Evolutionary conservation across 2,888 invertebrate genomes (phyloP).

Genomic region (Lasioglossum lativentre): DNA sequence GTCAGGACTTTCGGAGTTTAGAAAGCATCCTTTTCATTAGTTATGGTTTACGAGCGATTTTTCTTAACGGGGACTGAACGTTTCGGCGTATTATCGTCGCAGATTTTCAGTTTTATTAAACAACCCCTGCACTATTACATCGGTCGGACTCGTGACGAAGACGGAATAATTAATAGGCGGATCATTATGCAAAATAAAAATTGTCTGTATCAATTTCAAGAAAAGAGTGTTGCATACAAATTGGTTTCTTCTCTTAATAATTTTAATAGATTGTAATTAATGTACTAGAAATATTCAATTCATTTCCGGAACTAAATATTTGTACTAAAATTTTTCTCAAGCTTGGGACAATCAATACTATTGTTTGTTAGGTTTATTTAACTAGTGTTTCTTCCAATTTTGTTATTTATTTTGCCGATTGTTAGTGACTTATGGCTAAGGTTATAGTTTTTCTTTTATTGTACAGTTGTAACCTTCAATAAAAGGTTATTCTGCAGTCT

Average conservation of each 20-base stretch:
- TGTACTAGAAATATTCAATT: neutral
- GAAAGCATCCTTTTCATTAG: constrained; percentile 3
- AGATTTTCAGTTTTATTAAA: neutral
- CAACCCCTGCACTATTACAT: neutral
- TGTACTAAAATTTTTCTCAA: no score
- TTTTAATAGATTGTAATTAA: neutral
- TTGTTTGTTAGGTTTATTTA: no score
- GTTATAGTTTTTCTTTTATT: no score
- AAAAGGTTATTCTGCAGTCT: no score
- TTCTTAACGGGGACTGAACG: neutral
- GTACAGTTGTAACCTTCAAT: no score
- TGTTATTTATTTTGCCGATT: no score
- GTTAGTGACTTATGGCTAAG: no score
- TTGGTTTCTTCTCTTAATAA: neutral
- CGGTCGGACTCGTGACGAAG: no score
- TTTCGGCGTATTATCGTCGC: neutral
- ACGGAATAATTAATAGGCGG: no score
- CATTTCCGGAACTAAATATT: neutral
- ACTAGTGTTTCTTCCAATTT: no score
- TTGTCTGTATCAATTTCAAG: no score
- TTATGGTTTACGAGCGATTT: neutral
- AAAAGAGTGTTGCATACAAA: neutral
- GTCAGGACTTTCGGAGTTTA: constrained; percentile 2
- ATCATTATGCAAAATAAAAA: neutral
- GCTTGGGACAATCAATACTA: no score